These are phyloP conservation scores for Cryptocephalus primarius DNA, from an alignment of 2,888 invertebrate species.

Conservation along the genomic window DNA sequence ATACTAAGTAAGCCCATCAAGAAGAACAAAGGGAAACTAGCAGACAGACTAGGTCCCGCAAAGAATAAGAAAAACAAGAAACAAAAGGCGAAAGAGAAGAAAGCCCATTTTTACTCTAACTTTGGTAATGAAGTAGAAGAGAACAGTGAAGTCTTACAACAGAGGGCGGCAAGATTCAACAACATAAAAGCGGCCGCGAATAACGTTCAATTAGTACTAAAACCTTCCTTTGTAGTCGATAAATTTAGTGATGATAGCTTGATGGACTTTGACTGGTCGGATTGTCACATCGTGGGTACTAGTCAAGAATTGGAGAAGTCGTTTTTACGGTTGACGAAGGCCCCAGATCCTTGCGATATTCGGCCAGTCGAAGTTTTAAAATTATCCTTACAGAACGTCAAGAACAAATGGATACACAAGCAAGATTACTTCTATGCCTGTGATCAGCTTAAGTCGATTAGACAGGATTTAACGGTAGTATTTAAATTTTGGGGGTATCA, in stretches of 20 bases:
- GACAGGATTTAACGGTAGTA: conserved; percentile 92
- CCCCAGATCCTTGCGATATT: conserved; percentile 84
- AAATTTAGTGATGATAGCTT: conserved; percentile 34
- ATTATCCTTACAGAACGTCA: conserved; percentile 80
- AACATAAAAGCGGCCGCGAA: conserved; percentile 24
- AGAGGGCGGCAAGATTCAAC: conserved; percentile 82
- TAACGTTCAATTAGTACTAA: background rate
- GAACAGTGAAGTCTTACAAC: conserved; percentile 69
- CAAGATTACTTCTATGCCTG: conserved; percentile 95
- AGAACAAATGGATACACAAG: conserved; percentile 79
- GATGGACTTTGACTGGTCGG: conserved; percentile 71
- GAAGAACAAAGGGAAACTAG: conserved; percentile 41
- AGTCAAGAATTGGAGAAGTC: conserved; percentile 92
- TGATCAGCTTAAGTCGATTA: conserved; percentile 96
- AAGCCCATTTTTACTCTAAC: conserved; percentile 53
- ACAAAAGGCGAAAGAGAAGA: conserved; percentile 46
- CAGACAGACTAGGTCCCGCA: conserved; percentile 45
- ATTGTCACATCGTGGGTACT: conserved; percentile 87
- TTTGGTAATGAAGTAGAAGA: conserved; percentile 55
- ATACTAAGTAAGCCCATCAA: conserved; percentile 28
- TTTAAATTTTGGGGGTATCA: background rate
- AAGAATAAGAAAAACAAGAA: conserved; percentile 33
- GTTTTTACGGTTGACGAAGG: conserved; percentile 91
- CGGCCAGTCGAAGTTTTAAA: conserved; percentile 80
- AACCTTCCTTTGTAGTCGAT: conserved; percentile 18